Base-by-base conservation (phyloP, 2,888 invertebrate genomes). In the Drosophila pegasa region DNA sequence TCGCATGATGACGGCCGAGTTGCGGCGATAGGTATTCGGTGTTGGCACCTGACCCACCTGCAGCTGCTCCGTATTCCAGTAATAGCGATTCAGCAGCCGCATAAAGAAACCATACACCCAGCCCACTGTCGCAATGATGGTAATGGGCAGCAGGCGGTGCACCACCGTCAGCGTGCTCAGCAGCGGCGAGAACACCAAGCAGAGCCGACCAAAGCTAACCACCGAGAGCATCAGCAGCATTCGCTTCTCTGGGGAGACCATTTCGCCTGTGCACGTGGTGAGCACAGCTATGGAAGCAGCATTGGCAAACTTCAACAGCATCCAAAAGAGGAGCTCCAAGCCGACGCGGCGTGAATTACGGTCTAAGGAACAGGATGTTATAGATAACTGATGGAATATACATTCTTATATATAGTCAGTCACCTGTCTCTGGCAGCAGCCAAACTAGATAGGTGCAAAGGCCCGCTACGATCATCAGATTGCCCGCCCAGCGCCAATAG, bases 261-360 rank as follows among this genome's bases (percentile, higher is more conserved):
- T 78, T 66, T 93, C 92, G 0, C 91, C 90, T 0, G 92, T 91
- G 51, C 92, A 92, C 1, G 92, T 91, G 25, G 90, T 91, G 0
- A 92, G 79, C 12, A 93, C 90, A 3, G 92, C 91, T 38, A 92
- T 80, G 0, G 90, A 90, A 1, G 90, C 88, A 0, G 92, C 89
- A 37, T 91, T 92, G 22, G 92, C 90, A 16, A 92, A 80, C 69
- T 93, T 93, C 2, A 92, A 75, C 0, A 88, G 54, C 60, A 92
- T 85, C 79, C 92, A 91, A 16, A 92, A 91, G 0, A 90, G 63
- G 67, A 93, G 89, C 56, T 92, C 87, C 51, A 91, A 63, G 0
- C 90, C 90, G 2, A 92, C 87, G 25, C 90, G 89, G 1, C 90
- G 88, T 1, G 86, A 79, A 57, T 90, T 78, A 6, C 82, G 80